Conservation (phyloP, 2,113 vertebrate species). For the Tringa solitaria region DNA sequence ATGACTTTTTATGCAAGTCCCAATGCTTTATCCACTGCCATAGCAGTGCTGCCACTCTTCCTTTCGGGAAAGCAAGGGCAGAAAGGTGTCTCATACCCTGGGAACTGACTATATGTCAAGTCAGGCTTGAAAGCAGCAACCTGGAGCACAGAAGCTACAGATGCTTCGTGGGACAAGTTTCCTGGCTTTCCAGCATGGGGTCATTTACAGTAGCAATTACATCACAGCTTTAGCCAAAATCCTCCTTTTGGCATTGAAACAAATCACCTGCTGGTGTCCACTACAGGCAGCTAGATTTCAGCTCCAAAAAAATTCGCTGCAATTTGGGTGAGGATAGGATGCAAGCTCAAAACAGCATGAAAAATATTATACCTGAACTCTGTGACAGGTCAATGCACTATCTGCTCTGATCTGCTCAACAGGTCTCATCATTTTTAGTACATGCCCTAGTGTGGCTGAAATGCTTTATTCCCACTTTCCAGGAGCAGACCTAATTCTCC, state of each 20-base stretch:
- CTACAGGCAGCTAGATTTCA: not conserved
- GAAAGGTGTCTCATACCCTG: not conserved
- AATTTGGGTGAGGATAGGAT: not conserved
- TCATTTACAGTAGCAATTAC: conserved; percentile 32
- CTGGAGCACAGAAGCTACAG: not conserved
- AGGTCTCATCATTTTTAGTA: not conserved
- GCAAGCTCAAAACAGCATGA: not conserved
- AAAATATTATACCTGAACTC: not conserved
- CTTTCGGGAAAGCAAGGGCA: not conserved
- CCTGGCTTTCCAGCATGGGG: not conserved
- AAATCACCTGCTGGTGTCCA: conserved; percentile 5
- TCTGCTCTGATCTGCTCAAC: not conserved
- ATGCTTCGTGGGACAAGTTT: not conserved
- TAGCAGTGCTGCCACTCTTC: not conserved
- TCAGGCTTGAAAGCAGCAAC: conserved; percentile 6
- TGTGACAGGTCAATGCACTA: not conserved
- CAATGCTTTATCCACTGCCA: not conserved
- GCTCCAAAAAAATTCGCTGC: not conserved
- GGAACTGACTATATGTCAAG: not conserved
- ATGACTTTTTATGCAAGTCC: not conserved
- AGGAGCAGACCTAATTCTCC: not conserved
- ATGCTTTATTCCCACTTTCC: not conserved
- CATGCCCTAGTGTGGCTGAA: not conserved
- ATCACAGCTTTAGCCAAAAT: conserved; percentile 26
- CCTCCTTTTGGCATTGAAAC: conserved; percentile 11